A percentile compares a stretch with the other conserved stretches of the same genome.
Conservation (phyloP, 2,888 invertebrate species). For the Apotomis capreana region DNA sequence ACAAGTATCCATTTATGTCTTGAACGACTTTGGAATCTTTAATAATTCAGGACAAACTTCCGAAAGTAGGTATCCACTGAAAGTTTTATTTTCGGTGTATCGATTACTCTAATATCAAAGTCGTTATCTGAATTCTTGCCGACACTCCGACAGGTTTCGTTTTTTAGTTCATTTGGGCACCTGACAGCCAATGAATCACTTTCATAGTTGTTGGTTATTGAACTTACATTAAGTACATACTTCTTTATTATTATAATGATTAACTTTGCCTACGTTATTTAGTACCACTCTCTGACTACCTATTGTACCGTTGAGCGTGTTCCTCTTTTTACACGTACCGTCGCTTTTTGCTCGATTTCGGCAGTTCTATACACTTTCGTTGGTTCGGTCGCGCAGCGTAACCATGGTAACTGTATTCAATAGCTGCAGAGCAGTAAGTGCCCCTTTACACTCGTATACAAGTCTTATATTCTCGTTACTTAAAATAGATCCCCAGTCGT, state of each 20-base stretch:
- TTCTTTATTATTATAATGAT: slow-evolving; percentile 6
- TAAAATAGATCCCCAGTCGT: no score
- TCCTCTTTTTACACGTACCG: slow-evolving; percentile 40
- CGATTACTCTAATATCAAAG: slow-evolving; percentile 33
- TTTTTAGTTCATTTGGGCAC: slow-evolving; percentile 24
- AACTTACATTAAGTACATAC: slow-evolving; percentile 3
- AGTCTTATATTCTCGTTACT: neutral
- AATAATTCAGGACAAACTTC: slow-evolving; percentile 19
- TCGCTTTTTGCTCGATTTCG: slow-evolving; percentile 57
- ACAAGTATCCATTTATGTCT: neutral
- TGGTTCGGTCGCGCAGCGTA: slow-evolving; percentile 61
- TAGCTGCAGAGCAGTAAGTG: slow-evolving; percentile 46
- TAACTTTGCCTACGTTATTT: slow-evolving; percentile 8
- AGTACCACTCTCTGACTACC: neutral
- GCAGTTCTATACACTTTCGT: slow-evolving; percentile 74
- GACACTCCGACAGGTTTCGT: slow-evolving; percentile 45
- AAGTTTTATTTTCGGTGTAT: slow-evolving; percentile 26
- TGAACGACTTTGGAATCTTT: neutral
- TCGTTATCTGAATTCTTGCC: slow-evolving; percentile 44
- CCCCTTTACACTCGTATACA: neutral
- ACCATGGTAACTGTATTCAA: slow-evolving; percentile 71
- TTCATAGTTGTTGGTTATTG: slow-evolving; percentile 16
- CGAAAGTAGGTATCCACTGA: slow-evolving; percentile 2
- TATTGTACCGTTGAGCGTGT: slow-evolving; percentile 15
- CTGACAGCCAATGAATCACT: slow-evolving; percentile 24